Base-by-base conservation (phyloP, 2,888 invertebrate genomes). In the Rhodophaea formosa region DNA sequence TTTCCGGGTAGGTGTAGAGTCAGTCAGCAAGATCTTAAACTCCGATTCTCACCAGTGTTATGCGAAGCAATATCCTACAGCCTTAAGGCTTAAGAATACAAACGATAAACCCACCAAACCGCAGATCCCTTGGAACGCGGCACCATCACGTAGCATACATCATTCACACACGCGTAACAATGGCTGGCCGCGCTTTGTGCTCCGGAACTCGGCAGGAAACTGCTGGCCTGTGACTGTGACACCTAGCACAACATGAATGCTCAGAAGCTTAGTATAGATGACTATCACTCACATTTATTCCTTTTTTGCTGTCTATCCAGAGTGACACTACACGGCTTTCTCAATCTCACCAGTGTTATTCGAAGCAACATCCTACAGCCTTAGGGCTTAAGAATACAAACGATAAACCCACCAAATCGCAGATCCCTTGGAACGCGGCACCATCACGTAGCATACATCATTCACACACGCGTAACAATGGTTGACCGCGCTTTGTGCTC, bases 141-240 rank as follows among this genome's bases (percentile, higher is more conserved):
- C 32, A 6, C 15, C 30, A 45, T 45, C 54, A 55, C 54, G 54
- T 46, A 55, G 17, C 15, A 35, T 32, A 32, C 54, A 45, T 55
- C 15, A 55, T 23, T 55, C 54, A 55, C 32, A 46, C 39, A 23
- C 23, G 5, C 5, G 3, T 8, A 35, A 56, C 47, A 56, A 56
- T 56, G 43, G 49, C 14, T 49, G 54, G 46, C 32, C 62, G 70
- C 71, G 71, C 74, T 66, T 64, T 67, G 68, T 68, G 65, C 71
- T 76, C 71, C 79, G 85, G 86, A 86, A 85, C 77, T 79, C 73
- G 61, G 68, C 86, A 80, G 86, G 86, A 86, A 84, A 68, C 76
- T 71, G 63, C 70, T 66, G 68, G 71, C 59, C 69, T 75, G 74
- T 79, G 72, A 75, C 76, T 75, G 72, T 74, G 23, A 23, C 46